Base-by-base conservation (phyloP, 2,797 vertebrate genomes). In the Silurus aristotelis region DNA sequence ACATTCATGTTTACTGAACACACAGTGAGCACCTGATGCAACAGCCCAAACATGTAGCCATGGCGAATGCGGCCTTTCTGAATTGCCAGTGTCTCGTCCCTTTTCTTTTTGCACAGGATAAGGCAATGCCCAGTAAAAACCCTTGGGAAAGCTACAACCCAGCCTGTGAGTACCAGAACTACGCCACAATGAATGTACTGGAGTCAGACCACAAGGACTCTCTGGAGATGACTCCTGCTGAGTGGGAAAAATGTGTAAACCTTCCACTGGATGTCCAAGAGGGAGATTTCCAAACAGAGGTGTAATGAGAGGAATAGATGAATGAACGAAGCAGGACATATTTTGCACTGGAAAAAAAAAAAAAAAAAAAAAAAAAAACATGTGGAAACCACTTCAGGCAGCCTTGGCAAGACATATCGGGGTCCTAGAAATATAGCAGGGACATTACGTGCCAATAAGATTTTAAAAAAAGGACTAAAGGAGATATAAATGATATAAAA, bases 161-260 rank as follows among this genome's bases (percentile, higher is more conserved):
- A 92, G 95, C 97, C 90, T 97, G 97, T 90, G 98, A 99, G 93
- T 99, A 99, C 94, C 98, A 96, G 95, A 99, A 99, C 94, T 99
- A 99, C 90, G 97, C 98, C 94, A 98, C 98, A 88, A 98, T 99
- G 97, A 99, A 99, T 89, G 97, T 98, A 94, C 96, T 99, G 96
- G 97, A 99, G 91, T 95, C 98, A 92, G 96, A 97, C 93, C 94
- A 95, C 94, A 99, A 99, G 96, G 97, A 99, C 90, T 94, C 97
- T 92, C 96, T 99, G 96, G 98, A 99, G 97, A 97, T 99, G 95
- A 98, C 97, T 90, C 94, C 97, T 72, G 96, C 98, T 10, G 98
- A 99, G 92, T 99, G 98, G 98, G 98, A 99, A 93, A 99, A 99
- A 93, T 99, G 98, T 96, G 96, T 99, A 93, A 99, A 96, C 94